These are phyloP conservation scores for Rhinoderma darwinii DNA, from an alignment of 2,113 vertebrate genomes.

Conservation along the genomic window DNA sequence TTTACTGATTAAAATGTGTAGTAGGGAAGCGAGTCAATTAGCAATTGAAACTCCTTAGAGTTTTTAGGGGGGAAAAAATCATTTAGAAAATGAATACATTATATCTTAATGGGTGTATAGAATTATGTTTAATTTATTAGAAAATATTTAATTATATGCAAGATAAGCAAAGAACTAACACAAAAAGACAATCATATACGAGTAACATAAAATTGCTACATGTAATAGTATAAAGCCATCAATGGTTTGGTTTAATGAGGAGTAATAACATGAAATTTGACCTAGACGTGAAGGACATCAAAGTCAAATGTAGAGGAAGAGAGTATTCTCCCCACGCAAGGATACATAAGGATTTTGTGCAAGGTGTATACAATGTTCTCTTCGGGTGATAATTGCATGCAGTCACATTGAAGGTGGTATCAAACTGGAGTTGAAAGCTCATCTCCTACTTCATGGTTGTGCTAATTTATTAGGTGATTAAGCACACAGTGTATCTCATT, in stretches of 20 bases:
- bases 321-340: conserved; percentile 55
- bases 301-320: neutral
- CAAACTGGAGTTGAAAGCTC: conserved; percentile 66
- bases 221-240: neutral
- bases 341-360: conserved; percentile 61
- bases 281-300: neutral
- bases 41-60: neutral
- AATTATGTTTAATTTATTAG: neutral
- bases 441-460: conserved; percentile 48
- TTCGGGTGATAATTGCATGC: conserved; percentile 68
- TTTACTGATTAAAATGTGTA: conserved; percentile 12
- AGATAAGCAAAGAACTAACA: neutral
- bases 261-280: neutral
- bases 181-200: neutral
- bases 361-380: conserved; percentile 66
- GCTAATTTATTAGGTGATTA: conserved; percentile 77
- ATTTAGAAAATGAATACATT: conserved; percentile 9
- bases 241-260: neutral
- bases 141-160: neutral
- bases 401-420: conserved; percentile 69
- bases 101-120: neutral
- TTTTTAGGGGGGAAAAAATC: conserved; percentile 4
- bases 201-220: neutral
- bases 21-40: neutral
- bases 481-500: conserved; percentile 58